Base-by-base conservation (phyloP, 2,797 vertebrate genomes). In the Siniperca scherzeri region DNA sequence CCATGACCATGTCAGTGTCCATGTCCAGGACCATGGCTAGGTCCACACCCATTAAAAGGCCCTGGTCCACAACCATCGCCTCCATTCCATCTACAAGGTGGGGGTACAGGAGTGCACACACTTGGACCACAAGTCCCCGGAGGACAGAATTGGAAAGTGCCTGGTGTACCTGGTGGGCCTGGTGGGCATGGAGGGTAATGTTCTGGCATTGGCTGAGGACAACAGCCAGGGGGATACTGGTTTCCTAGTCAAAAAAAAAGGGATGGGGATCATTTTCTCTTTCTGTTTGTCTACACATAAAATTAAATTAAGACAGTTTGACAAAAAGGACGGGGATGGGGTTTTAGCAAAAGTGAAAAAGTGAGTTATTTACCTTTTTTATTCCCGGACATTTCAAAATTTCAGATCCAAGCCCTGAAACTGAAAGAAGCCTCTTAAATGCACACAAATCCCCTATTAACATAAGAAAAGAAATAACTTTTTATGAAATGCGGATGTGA, bases 331-430 rank as follows among this genome's bases (percentile, higher is more conserved):
- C 1, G 1, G 27, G 19, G 12, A n/a, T 0, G 38, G 19, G 11
- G 38, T 64, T 25, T 55, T 9, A 56, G 21, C 22, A 2, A 48
- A 33, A 57, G 19, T 2, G 9, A 19, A 71, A 25, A 55, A 52
- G 5, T 19, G 4, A 67, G n/a, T 12, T 22, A 46, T n/a, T 86
- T 87, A 92, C 89, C 87, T 81, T 56, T 2, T 10, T 78, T 85
- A 2, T 80, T 21, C 3, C 81, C 21, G 3, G 1, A 89, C 91
- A 92, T 92, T 70, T 83, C 40, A 12, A 77, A 70, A 46, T 22
- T 38, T 48, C 25, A 50, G 42, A 57, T 69, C 27, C 10, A 80
- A 84, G 74, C 13, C 27, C 77, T 86, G 64, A 81, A 87, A 86
- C n/a, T 11, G 4, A 66, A 40, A 56, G 17, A 80, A 60, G 30